Evolutionary conservation across 2,113 vertebrate species (phyloP).

Genomic region (Syngnathus typhle): DNA sequence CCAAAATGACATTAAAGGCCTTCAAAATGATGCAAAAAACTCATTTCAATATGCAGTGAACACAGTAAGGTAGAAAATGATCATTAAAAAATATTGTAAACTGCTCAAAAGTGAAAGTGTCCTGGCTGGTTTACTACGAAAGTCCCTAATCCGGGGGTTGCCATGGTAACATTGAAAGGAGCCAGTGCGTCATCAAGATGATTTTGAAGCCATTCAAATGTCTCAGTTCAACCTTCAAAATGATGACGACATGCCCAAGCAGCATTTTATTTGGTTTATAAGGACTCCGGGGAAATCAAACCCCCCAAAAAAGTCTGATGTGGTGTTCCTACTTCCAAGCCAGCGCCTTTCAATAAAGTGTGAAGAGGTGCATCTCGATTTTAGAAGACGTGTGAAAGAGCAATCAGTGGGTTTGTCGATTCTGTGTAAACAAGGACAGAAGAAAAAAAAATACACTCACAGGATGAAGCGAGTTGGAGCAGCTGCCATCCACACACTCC

Average conservation of each 20-base stretch:
- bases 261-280: neutral
- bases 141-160: neutral
- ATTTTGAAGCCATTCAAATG: neutral
- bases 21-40: neutral
- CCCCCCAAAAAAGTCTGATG: neutral
- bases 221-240: neutral
- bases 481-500: neutral
- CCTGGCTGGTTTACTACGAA: neutral
- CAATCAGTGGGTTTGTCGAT: constrained; percentile 1
- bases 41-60: neutral
- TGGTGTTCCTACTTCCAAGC: neutral
- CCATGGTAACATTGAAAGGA: neutral
- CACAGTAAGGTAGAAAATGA: neutral
- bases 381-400: neutral
- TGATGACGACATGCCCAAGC: neutral
- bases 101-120: neutral
- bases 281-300: neutral
- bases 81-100: too few relatives aligned
- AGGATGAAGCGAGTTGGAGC: neutral
- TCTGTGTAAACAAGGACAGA: neutral
- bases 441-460: neutral
- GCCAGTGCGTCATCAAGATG: neutral
- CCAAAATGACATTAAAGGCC: neutral
- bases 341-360: neutral
- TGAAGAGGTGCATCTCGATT: neutral